These are phyloP conservation scores for Pithys albifrons DNA, from an alignment of 2,113 vertebrate species.

Conservation along the genomic window DNA sequence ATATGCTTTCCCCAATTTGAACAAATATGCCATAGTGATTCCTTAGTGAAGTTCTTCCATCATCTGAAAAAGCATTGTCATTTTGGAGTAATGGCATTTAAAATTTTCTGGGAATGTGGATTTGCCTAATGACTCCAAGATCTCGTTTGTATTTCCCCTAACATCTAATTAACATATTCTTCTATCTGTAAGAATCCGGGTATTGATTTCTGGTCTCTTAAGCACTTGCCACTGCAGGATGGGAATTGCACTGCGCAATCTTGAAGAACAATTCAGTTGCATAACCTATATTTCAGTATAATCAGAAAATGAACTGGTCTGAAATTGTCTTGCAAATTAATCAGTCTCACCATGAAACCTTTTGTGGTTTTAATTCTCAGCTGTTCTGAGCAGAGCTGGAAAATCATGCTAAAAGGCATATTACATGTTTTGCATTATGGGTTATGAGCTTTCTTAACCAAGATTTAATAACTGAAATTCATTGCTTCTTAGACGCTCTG, in stretches of 20 bases:
- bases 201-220: background rate
- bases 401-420: conserved; percentile 8
- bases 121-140: background rate
- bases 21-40: background rate
- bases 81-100: background rate
- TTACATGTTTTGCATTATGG: background rate
- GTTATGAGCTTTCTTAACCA: background rate
- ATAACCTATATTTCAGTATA: background rate
- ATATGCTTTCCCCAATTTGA: background rate
- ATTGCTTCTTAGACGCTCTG: background rate
- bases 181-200: background rate
- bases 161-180: background rate
- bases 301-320: background rate
- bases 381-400: background rate
- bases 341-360: background rate
- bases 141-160: background rate
- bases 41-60: background rate
- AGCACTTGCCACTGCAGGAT: background rate
- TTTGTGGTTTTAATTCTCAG: conserved; percentile 15
- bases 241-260: background rate
- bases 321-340: conserved; percentile 16
- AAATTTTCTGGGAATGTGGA: background rate
- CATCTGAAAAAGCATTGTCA: background rate
- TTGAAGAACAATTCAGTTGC: background rate
- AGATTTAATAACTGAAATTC: background rate